phyloP scores from a whole-genome alignment of 2,888 invertebrate species.

The Dexiosoma caninum region DNA sequence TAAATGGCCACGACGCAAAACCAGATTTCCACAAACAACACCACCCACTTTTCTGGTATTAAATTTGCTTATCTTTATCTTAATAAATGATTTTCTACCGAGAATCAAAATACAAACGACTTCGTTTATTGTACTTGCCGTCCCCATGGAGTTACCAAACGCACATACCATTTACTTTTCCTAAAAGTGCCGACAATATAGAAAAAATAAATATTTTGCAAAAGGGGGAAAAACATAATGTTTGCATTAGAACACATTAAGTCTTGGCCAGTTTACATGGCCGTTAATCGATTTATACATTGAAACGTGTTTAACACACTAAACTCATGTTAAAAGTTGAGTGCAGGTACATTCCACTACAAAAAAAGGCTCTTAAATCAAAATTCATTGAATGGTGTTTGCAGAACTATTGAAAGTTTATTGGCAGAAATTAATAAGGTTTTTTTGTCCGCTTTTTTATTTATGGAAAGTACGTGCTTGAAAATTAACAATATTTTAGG shows the following conservation, averaged over 20 bases:
- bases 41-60: constrained; percentile 33
- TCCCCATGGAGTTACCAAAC: neutral
- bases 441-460: neutral
- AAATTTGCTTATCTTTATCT: constrained; percentile 39
- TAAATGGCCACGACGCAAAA: neutral
- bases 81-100: constrained; percentile 50
- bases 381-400: neutral
- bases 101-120: constrained; percentile 10
- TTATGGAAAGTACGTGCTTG: neutral
- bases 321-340: constrained; percentile 37
- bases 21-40: constrained; percentile 23
- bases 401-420: neutral
- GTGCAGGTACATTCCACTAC: neutral
- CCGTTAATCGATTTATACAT: constrained; percentile 33
- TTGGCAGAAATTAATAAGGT: neutral
- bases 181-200: neutral
- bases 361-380: constrained; percentile 4
- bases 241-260: constrained; percentile 48
- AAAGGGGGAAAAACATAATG: constrained; percentile 35
- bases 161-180: constrained; percentile 2
- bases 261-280: constrained; percentile 34
- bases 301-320: constrained; percentile 42
- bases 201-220: neutral
- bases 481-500: neutral
- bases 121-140: constrained; percentile 19